Conservation (phyloP, 2,888 invertebrate species). For the Athalia circularis region DNA sequence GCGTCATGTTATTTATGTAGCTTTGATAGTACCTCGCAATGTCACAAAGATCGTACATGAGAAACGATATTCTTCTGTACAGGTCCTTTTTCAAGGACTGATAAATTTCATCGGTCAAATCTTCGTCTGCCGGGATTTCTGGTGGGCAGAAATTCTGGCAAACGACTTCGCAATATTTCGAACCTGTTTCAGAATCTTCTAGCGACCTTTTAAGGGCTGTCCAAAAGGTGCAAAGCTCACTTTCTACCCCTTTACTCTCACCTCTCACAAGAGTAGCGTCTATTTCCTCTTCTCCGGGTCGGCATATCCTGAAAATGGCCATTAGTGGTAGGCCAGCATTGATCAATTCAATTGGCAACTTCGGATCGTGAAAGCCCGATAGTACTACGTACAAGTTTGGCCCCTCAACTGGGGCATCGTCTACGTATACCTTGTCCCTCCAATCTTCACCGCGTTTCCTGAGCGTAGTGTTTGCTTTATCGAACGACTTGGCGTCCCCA, state of each 20-base stretch:
- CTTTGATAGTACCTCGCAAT: slow-evolving; percentile 74
- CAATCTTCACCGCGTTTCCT: slow-evolving; percentile 77
- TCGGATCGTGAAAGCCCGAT: slow-evolving; percentile 74
- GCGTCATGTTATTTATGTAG: slow-evolving; percentile 75
- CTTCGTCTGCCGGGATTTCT: slow-evolving; percentile 21
- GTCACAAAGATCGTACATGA: slow-evolving; percentile 77
- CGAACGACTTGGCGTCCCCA: slow-evolving; percentile 67
- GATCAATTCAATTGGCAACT: slow-evolving; percentile 60
- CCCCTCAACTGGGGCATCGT: slow-evolving; percentile 76
- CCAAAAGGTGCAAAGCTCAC: slow-evolving; percentile 60
- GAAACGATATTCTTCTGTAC: slow-evolving; percentile 76
- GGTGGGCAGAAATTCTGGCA: slow-evolving; percentile 56
- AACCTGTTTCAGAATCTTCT: slow-evolving; percentile 61
- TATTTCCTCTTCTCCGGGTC: slow-evolving; percentile 47
- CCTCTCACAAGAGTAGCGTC: neutral
- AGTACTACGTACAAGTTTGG: slow-evolving; percentile 77
- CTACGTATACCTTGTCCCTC: slow-evolving; percentile 76
- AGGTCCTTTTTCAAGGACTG: slow-evolving; percentile 64
- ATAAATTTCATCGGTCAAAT: slow-evolving; percentile 38
- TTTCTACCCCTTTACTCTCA: neutral
- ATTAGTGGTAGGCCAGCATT: slow-evolving; percentile 61
- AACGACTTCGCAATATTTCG: slow-evolving; percentile 57
- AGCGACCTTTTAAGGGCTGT: slow-evolving; percentile 47
- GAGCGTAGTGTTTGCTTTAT: slow-evolving; percentile 74
- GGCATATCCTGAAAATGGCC: slow-evolving; percentile 62